Percentiles rank a stretch among this genome's conserved stretches.
phyloP scores from a whole-genome alignment of 2,888 invertebrate genomes.

The Folsomia candida region DNA sequence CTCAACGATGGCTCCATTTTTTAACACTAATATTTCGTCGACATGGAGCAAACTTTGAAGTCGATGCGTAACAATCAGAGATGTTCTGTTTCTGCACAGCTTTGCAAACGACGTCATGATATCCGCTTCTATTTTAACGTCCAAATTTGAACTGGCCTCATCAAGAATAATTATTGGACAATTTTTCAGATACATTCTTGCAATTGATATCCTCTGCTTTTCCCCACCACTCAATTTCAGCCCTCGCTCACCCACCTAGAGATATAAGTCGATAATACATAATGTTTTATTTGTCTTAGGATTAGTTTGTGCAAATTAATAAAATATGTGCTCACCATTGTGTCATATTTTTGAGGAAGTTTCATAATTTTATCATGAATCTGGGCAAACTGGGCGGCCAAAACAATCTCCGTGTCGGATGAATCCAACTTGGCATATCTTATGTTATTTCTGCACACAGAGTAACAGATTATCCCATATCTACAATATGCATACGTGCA shows the following conservation, averaged over 20 bases:
- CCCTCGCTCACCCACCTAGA: constrained; percentile 61
- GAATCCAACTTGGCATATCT: constrained; percentile 57
- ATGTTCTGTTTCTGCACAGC: constrained; percentile 57
- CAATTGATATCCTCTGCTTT: constrained; percentile 61
- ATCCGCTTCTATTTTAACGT: constrained; percentile 58
- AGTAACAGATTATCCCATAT: background rate
- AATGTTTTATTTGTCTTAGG: background rate
- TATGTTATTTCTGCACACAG: constrained; percentile 56
- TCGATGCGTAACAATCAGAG: constrained; percentile 58
- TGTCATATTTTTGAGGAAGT: constrained; percentile 55
- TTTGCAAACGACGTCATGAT: constrained; percentile 55
- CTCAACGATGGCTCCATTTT: constrained; percentile 57
- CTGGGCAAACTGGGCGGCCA: constrained; percentile 57
- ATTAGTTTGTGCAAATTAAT: no score
- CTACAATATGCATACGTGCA: no score
- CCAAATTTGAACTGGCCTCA: constrained; percentile 58
- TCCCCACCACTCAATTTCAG: constrained; percentile 60
- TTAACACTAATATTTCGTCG: constrained; percentile 57
- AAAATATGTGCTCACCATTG: constrained; percentile 34
- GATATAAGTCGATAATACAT: background rate
- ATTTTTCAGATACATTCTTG: constrained; percentile 58
- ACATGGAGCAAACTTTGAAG: constrained; percentile 58
- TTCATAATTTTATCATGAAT: constrained; percentile 57
- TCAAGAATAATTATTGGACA: constrained; percentile 58
- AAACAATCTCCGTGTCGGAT: constrained; percentile 55